Conservation (phyloP, 2,797 vertebrate species). For the Urosaurus nigricauda region DNA sequence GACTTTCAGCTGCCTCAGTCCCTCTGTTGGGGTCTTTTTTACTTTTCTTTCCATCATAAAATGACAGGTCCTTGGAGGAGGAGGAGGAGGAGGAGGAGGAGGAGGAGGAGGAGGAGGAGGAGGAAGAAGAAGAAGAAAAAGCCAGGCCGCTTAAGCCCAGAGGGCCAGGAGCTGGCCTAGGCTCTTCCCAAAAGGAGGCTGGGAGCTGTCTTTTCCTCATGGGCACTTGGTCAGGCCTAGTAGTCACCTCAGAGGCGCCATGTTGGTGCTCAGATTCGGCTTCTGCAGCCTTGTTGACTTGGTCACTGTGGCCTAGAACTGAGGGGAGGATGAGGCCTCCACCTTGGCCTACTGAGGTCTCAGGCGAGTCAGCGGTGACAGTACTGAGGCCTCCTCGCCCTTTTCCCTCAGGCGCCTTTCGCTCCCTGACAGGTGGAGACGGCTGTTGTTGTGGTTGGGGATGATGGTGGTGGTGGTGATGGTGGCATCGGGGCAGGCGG, state of each 20-base stretch:
- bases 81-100: slow-evolving; percentile 44
- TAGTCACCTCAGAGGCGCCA: slow-evolving; percentile 42
- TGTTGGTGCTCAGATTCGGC: slow-evolving; percentile 69
- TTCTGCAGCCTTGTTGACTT: slow-evolving; percentile 55
- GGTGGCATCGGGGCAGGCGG: slow-evolving; percentile 87
- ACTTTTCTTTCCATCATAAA: slow-evolving; percentile 76
- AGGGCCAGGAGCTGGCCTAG: slow-evolving; percentile 81
- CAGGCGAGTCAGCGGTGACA: neutral
- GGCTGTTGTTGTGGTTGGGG: slow-evolving; percentile 78
- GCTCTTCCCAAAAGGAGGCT: slow-evolving; percentile 98
- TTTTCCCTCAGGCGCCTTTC: slow-evolving; percentile 76
- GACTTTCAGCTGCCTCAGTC: slow-evolving; percentile 56
- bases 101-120: slow-evolving; percentile 56
- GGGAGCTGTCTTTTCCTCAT: slow-evolving; percentile 98
- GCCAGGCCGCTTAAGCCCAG: slow-evolving; percentile 46
- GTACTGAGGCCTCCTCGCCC: slow-evolving; percentile 46
- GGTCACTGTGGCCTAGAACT: slow-evolving; percentile 57
- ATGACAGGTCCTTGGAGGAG: slow-evolving; percentile 62
- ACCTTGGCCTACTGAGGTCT: neutral
- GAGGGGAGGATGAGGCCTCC: neutral
- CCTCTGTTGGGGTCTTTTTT: slow-evolving; percentile 60
- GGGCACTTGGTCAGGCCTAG: slow-evolving; percentile 87
- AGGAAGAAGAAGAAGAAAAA: neutral
- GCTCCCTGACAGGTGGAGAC: slow-evolving; percentile 74
- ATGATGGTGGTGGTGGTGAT: slow-evolving; percentile 43